Conservation (phyloP, 2,113 vertebrate species). For the Oreochromis tanganicae region DNA sequence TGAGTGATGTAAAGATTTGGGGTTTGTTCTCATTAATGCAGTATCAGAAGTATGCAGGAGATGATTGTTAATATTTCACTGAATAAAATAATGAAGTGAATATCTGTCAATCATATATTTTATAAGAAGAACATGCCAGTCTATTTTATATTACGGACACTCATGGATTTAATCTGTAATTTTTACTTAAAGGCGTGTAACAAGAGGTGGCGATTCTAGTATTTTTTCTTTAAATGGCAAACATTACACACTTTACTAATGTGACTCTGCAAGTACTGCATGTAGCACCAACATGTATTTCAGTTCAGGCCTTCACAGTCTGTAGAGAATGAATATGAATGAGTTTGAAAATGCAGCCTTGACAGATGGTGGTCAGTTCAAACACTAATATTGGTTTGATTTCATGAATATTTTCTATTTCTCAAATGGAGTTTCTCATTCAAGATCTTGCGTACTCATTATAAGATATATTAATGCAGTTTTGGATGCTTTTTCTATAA, state of each 20-base stretch:
- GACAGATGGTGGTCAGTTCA: background rate
- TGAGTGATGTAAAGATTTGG: background rate
- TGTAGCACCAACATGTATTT: background rate
- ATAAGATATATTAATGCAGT: background rate
- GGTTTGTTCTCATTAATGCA: background rate
- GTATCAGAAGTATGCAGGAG: background rate
- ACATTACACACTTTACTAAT: background rate
- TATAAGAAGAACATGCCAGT: background rate
- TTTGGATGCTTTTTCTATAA: background rate
- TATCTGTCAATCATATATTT: background rate
- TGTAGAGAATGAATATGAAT: background rate
- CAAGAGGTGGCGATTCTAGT: background rate
- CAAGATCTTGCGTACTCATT: background rate
- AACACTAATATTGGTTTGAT: background rate
- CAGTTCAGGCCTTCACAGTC: background rate
- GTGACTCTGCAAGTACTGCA: background rate
- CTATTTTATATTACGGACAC: background rate
- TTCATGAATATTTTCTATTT: background rate
- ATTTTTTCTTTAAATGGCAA: background rate
- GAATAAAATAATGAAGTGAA: background rate
- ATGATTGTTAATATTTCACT: background rate
- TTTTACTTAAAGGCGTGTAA: background rate
- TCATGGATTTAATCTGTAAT: background rate
- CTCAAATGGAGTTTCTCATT: background rate
- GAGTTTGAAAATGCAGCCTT: background rate